Base-by-base conservation (phyloP, 2,797 vertebrate species). In the Anguilla marmorata region DNA sequence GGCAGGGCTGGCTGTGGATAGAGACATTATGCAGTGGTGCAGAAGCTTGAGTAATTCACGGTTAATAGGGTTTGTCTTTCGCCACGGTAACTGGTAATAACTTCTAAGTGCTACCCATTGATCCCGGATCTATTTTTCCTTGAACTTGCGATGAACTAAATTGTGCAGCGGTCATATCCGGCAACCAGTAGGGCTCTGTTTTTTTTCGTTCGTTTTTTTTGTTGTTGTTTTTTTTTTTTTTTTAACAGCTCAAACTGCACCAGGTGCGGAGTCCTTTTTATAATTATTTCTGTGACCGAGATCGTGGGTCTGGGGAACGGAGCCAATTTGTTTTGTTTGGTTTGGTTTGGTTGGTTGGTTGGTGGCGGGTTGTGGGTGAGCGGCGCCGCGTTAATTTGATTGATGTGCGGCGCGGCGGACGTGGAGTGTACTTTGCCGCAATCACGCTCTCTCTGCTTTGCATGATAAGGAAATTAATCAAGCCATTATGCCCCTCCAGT, bases 401-500 rank as follows among this genome's bases (percentile, higher is more conserved):
- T 96, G 96, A 97, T 96, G 95, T 93, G 91, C 88, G 90, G 92
- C 95, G 96, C 92, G 88, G 37, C 92, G 92, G 93, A 95, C 27
- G 95, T 93, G 37, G 37, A 90, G 89, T 94, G 95, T 94, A 93
- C 95, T 96, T 92, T 95, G 94, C 95, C 95, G 94, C 97, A 97
- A 97, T 97, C 97, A 97, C 96, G 96, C 96, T 96, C 94, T 96
- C 95, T 95, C 37, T 37, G 96, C 95, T 95, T 93, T 89, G 89
- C 90, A 89, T 91, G 96, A 97, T 97, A 96, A 96, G 96, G 94
- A 96, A 96, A 97, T 97, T 95, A 97, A 98, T 97, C 96, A 97
- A 96, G 93, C 93, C 95, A 95, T 97, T 96, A 96, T 93, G 90
- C 94, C 92, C 91, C 92, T 92, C 92, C 90, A 89, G 37, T 37